Evolutionary conservation across 2,888 invertebrate species (phyloP), one percentile per base, ranked within the genome.

Genomic region (Philopedon plagiatum): DNA sequence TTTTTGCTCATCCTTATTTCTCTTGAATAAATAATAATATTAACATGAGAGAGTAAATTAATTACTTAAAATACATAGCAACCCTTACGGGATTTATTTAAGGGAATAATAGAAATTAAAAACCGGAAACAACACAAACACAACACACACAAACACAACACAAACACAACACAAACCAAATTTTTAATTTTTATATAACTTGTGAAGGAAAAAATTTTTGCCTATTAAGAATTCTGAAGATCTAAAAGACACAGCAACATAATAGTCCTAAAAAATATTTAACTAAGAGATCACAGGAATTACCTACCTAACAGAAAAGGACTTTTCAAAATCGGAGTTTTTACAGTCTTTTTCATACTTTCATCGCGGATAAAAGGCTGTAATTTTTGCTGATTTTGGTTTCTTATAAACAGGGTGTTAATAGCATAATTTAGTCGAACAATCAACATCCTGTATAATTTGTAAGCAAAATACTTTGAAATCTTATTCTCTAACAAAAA

Each of bases 361-460:
- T 18, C 2, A 9, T 29, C 5, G 15, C 18, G 9, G 9, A 46
- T 46, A 2, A 34, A 37, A 54, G 51, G 7, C 21, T 51, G n/a
- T 51, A 51, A 51, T 51, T 8, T 51, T 13, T 29, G 18, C n/a
- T 29, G 51, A 26, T 54, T 54, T 54, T 26, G 13, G 29, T 29
- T 54, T 49, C 26, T 23, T 8, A 18, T 29, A 9, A 29, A 54
- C 29, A 9, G 51, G 51, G 51, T 54, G 51, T 46, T 51, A 51
- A 13, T 54, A 54, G 49, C 13, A 29, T 29, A 29, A 29, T 54
- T 54, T 8, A 26, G 15, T 18, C 29, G 15, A 54, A 18, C 29
- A 54, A 29, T 18, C 18, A 34, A 18, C 63, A 63, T 49, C 32
- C 63, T 63, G 63, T 63, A 23, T 49, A 63, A 51, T 63, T 29